A percentile compares a stretch with the other conserved stretches of the same genome.
Conservation (phyloP, 2,888 invertebrate species). For the Rotaria magnacalcarata region DNA sequence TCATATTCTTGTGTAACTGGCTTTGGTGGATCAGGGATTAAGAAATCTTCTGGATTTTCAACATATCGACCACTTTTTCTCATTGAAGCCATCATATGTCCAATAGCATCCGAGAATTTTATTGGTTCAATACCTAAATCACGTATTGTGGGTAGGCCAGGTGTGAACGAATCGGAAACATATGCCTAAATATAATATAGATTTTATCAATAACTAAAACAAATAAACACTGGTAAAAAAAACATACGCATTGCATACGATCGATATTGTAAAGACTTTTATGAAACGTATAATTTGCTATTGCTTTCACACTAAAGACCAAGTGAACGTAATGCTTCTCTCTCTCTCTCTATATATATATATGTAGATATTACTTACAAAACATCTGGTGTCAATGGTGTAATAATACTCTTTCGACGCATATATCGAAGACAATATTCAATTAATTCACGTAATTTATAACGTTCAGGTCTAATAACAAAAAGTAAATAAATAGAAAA, state of each 20-base stretch:
- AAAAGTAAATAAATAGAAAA: neutral
- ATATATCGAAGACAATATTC: conserved; percentile 42
- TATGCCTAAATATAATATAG: conserved; percentile 2
- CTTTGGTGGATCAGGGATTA: conserved; percentile 44
- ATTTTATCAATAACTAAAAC: neutral
- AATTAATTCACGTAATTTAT: conserved; percentile 45
- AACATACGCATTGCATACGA: conserved; percentile 41
- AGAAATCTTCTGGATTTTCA: conserved; percentile 44
- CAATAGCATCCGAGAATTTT: conserved; percentile 41
- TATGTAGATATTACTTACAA: conserved; percentile 28
- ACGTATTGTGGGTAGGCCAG: conserved; percentile 40
- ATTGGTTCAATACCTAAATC: conserved; percentile 42
- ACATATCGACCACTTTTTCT: conserved; percentile 37
- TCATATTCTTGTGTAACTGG: conserved; percentile 45
- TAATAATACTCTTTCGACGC: conserved; percentile 36
- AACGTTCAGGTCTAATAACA: conserved; percentile 41
- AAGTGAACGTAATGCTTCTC: no score
- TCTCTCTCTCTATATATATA: no score
- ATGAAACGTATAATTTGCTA: conserved; percentile 24
- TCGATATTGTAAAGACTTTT: conserved; percentile 39
- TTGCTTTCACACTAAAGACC: conserved; percentile 1
- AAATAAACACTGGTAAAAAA: neutral
- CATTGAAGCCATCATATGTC: conserved; percentile 6
- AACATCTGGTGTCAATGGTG: conserved; percentile 43
- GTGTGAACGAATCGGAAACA: conserved; percentile 39